These are phyloP conservation scores for Donacobius atricapilla DNA, from an alignment of 2,113 vertebrate genomes.

Conservation along the genomic window DNA sequence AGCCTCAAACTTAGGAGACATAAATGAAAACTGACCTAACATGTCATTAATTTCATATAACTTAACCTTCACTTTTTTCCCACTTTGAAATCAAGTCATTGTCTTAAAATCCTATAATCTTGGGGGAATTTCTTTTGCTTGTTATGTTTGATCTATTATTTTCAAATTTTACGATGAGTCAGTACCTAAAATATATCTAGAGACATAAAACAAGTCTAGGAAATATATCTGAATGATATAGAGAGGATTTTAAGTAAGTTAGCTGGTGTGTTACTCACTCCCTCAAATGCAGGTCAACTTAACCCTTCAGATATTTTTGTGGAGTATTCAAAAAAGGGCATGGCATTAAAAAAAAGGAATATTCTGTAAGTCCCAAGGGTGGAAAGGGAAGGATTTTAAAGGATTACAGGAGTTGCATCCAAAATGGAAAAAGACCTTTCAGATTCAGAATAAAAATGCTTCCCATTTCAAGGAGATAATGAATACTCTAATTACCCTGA, in stretches of 20 bases:
- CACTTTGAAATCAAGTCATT: background rate
- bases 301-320: accelerated
- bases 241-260: background rate
- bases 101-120: background rate
- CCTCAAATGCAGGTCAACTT: background rate
- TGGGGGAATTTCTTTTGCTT: background rate
- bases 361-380: background rate
- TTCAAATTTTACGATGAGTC: background rate
- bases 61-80: background rate
- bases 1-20: background rate
- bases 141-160: background rate
- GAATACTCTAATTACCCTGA: background rate
- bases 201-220: accelerated
- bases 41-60: background rate
- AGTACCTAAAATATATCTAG: background rate
- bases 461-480: background rate
- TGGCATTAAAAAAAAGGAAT: accelerated
- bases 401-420: background rate
- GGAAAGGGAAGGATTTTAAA: background rate
- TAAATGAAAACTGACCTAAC: background rate
- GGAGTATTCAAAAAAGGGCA: background rate
- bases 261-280: background rate
- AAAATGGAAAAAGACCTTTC: background rate
- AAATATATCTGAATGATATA: background rate
- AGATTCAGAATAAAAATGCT: background rate